Base-by-base conservation (phyloP, 2,797 vertebrate species). In the Crypturellus tataupa region DNA sequence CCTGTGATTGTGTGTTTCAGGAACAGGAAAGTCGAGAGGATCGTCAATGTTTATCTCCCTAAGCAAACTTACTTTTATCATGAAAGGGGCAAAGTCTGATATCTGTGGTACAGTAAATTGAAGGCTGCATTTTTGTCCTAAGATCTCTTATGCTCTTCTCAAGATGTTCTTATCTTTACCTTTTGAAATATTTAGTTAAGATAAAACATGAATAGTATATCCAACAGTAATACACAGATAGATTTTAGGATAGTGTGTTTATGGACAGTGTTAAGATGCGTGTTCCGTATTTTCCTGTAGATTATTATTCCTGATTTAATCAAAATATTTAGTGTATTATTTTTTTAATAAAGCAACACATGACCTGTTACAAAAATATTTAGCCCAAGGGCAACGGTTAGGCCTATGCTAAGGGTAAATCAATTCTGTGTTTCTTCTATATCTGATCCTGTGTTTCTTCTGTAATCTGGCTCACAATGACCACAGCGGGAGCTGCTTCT, bases 351-450 rank as follows among this genome's bases (percentile, higher is more conserved):
- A 71, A 87, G 40, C 29, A 80, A 35, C 20, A 37, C 17, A 6
- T 23, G 15, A 16, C 44, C 55, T 0, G 2, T 91, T 86, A 47
- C 0, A 71, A 60, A 90, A 93, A 73, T 87, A 82, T 82, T 93
- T 84, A 90, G 90, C 94, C 86, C 84, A 87, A 39, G 71, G 90
- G 94, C 88, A 94, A 87, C 53, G 80, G 40, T 81, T 55, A 79
- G 53, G 58, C 60, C 25, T 13, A 0, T 75, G 58, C 56, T 92
- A 58, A 33, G 40, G 29, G 20, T 35, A 35, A 93, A 91, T 46
- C 29, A 69, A 70, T 87, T 80, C 55, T 56, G 53, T n/a, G 29
- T 55, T 55, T 31, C 27, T 55, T 55, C 51, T 42, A 46, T 29
- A 81, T 31, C 83, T 80, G 56, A 24, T 70, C 82, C 65, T 87